Conservation (phyloP, 2,888 invertebrate species). For the Aporophyla lueneburgensis region DNA sequence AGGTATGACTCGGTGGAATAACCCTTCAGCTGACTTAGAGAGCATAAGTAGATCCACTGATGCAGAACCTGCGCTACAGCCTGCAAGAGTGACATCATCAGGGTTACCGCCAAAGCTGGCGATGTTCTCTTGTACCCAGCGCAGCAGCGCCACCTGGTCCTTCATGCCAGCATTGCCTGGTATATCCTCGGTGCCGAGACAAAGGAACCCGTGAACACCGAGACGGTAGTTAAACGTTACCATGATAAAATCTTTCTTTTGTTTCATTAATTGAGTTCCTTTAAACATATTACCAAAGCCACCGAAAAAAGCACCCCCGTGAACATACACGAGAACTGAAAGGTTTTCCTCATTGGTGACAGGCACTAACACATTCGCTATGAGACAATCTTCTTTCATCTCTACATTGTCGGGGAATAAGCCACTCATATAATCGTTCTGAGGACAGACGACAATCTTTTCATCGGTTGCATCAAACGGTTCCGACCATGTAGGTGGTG, state of each 20-base stretch:
- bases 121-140: constrained; percentile 76
- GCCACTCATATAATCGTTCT: constrained; percentile 16
- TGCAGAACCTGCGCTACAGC: constrained; percentile 73
- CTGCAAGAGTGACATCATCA: constrained; percentile 73
- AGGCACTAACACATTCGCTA: constrained; percentile 81
- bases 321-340: constrained; percentile 72
- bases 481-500: constrained; percentile 65
- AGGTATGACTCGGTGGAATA: constrained; percentile 74
- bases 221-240: constrained; percentile 55
- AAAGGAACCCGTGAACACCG: constrained; percentile 70
- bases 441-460: constrained; percentile 71
- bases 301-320: constrained; percentile 72
- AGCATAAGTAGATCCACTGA: constrained; percentile 71
- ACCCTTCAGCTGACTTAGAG: constrained; percentile 69
- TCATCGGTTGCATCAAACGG: constrained; percentile 71
- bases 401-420: background rate
- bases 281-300: constrained; percentile 45
- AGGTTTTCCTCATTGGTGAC: constrained; percentile 71
- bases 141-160: constrained; percentile 73
- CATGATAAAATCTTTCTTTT: constrained; percentile 66
- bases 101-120: constrained; percentile 76
- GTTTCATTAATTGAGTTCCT: constrained; percentile 28
- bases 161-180: constrained; percentile 78
- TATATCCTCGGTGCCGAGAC: constrained; percentile 69
- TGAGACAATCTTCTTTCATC: constrained; percentile 79